Evolutionary conservation across 2,888 invertebrate species (phyloP).

Genomic region (Alviniconcha strummeri): DNA sequence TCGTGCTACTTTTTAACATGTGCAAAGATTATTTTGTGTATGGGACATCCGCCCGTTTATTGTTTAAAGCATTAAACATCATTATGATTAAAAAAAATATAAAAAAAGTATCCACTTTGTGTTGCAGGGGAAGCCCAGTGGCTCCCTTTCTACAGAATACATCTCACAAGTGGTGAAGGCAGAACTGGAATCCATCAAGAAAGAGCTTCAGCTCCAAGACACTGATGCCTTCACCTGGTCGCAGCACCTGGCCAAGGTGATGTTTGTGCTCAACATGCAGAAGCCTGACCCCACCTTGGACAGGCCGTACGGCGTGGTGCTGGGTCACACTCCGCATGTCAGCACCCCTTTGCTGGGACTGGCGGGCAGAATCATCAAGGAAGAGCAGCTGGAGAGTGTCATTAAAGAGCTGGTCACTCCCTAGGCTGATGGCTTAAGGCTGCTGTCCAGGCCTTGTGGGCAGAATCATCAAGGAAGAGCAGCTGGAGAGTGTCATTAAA

Average conservation of each 20-base stretch:
- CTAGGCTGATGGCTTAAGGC: no score
- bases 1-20: no score
- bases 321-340: neutral
- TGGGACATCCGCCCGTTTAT: no score
- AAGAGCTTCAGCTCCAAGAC: neutral
- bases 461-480: neutral
- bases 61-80: no score
- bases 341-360: neutral
- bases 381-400: neutral
- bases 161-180: neutral
- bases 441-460: no score
- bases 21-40: no score
- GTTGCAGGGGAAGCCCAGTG: no score
- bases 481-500: neutral
- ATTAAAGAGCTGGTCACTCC: neutral
- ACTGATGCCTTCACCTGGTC: neutral
- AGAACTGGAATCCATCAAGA: neutral
- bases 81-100: no score
- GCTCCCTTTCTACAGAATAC: no score
- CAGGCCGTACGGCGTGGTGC: neutral
- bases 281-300: neutral
- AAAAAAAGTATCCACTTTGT: no score
- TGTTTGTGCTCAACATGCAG: neutral
- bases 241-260: neutral
- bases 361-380: neutral